Conservation (phyloP, 2,888 invertebrate genomes). For the Nebria brevicollis region DNA sequence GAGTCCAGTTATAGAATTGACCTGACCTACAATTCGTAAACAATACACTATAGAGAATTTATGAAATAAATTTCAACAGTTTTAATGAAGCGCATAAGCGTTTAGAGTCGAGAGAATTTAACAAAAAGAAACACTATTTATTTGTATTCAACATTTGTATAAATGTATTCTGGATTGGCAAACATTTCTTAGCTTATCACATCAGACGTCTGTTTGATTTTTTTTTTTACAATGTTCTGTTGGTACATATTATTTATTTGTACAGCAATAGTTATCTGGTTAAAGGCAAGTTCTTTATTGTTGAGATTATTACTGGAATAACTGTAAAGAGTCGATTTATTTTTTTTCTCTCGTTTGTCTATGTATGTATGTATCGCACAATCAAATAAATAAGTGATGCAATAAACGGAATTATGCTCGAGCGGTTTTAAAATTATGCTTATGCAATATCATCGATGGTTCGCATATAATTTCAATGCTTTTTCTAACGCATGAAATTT, state of each 20-base stretch:
- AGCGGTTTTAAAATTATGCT: not conserved
- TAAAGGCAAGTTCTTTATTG: not conserved
- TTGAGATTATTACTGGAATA: not conserved
- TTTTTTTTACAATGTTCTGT: not conserved
- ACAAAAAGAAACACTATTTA: no score
- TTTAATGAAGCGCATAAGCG: no score
- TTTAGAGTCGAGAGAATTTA: no score
- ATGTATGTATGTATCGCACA: not conserved
- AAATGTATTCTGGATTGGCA: not conserved
- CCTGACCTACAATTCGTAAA: not conserved
- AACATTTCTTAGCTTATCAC: not conserved
- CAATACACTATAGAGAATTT: not conserved
- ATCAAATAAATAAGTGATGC: not conserved
- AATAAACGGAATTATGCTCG: not conserved
- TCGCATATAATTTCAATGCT: no score
- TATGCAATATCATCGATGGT: not conserved
- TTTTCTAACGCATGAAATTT: no score
- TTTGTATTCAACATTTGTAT: no score
- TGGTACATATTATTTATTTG: not conserved
- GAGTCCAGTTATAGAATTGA: not conserved
- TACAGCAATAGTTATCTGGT: not conserved
- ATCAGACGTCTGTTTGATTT: not conserved
- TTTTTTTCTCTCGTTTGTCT: not conserved
- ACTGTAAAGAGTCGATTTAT: not conserved
- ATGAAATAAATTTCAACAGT: no score